Percentiles rank a stretch among this genome's conserved stretches.
Evolutionary conservation across 92 coral and sea anemone species (phyloP).

Genomic region (Paramuricea clavata): DNA sequence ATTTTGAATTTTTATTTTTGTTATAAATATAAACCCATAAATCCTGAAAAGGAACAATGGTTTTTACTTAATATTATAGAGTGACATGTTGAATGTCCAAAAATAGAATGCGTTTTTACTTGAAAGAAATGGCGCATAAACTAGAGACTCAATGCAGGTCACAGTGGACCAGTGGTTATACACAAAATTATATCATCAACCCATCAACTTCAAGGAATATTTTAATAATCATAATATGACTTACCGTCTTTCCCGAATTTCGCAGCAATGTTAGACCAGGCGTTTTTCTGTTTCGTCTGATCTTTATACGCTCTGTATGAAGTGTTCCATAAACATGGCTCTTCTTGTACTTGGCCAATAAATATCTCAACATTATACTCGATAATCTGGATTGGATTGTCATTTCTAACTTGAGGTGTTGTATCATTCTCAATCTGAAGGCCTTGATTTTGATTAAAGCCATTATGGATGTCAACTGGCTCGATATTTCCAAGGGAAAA

Average conservation of each 20-base stretch:
- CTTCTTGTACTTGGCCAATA: slow-evolving; percentile 37
- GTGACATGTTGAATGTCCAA: no score
- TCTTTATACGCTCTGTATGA: slow-evolving; percentile 41
- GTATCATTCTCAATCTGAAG: not conserved
- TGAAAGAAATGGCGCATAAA: no score
- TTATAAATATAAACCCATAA: no score
- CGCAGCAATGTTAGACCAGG: slow-evolving; percentile 37
- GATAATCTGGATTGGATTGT: slow-evolving; percentile 1
- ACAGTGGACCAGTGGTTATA: no score
- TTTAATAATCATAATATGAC: not conserved
- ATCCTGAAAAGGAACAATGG: no score
- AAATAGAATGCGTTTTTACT: no score
- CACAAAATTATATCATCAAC: no score
- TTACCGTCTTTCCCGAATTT: slow-evolving; percentile 37
- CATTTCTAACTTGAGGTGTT: not conserved
- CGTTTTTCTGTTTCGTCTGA: slow-evolving; percentile 33
- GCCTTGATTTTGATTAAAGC: not conserved
- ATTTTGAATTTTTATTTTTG: no score
- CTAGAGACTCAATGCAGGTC: no score
- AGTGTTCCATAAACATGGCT: slow-evolving; percentile 51
- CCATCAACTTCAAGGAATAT: no score
- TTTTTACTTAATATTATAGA: no score
- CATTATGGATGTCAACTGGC: not conserved
- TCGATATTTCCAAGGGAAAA: not conserved
- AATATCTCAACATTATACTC: slow-evolving; percentile 46